Conservation (phyloP, 1,140 invertebrate species). For the Drosophila trapezifrons region DNA sequence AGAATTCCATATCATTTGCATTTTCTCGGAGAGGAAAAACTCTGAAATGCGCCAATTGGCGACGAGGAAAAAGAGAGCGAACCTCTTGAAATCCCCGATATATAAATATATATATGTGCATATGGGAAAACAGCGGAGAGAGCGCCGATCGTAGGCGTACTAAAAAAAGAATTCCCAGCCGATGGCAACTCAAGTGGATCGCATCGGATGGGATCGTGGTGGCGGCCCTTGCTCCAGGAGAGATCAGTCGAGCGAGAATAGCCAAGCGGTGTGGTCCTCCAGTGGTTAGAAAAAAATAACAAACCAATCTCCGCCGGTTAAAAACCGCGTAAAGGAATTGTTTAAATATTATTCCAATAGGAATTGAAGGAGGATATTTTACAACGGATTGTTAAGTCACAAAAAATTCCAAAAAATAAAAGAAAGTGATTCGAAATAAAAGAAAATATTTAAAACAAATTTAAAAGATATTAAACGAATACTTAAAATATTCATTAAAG, state of each 20-base stretch:
- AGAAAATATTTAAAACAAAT: neutral
- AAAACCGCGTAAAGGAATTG: constrained; percentile 6
- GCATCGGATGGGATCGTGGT: constrained; percentile 23
- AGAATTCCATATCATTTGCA: constrained; percentile 22
- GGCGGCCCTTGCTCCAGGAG: constrained; percentile 21
- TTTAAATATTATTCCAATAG: neutral
- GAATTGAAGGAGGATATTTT: neutral
- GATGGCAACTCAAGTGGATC: constrained; percentile 49
- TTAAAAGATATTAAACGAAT: no score
- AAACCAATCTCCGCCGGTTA: constrained; percentile 16
- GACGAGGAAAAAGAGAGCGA: constrained; percentile 17
- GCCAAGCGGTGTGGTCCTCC: constrained; percentile 58
- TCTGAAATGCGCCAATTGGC: constrained; percentile 21
- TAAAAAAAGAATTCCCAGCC: constrained; percentile 69
- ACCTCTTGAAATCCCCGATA: constrained; percentile 1
- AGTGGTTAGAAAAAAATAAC: constrained; percentile 24
- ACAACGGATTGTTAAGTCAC: no score
- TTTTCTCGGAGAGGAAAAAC: constrained; percentile 17
- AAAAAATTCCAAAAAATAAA: neutral
- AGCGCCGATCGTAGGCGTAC: constrained; percentile 55
- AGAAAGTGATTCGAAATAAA: neutral
- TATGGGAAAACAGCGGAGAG: constrained; percentile 10
- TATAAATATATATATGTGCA: constrained; percentile 3
- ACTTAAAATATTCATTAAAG: neutral
- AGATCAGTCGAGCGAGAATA: constrained; percentile 70